Conservation (phyloP, 2,888 invertebrate species). For the Microdon myrmicae region DNA sequence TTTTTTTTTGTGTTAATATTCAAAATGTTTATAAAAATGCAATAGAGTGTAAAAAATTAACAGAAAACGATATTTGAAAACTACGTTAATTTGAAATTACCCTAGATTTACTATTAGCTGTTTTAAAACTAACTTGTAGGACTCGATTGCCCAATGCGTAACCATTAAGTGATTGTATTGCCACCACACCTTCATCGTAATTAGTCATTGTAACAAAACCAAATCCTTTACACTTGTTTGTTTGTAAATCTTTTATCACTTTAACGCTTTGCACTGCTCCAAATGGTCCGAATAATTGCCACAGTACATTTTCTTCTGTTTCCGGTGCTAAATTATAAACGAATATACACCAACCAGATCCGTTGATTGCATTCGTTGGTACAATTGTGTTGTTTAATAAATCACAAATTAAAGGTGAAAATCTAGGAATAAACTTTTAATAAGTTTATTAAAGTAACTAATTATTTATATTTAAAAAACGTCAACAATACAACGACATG, state of each 20-base stretch:
- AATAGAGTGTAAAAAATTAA: background rate
- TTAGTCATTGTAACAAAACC: conserved; percentile 95
- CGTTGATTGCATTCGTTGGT: conserved; percentile 82
- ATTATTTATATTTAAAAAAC: no score
- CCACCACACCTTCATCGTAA: conserved; percentile 91
- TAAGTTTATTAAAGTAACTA: no score
- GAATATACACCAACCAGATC: conserved; percentile 78
- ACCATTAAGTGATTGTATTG: no score
- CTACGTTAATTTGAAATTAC: conserved; percentile 28
- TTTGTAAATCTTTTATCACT: conserved; percentile 90
- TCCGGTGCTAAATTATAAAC: no score
- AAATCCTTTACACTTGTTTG: conserved; percentile 94
- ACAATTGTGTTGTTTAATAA: conserved; percentile 77
- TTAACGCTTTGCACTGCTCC: conserved; percentile 94
- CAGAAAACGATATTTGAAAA: background rate
- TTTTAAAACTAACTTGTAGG: conserved; percentile 92
- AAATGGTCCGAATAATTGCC: conserved; percentile 94
- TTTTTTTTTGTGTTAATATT: conserved; percentile 2
- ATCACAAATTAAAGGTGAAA: conserved; percentile 84
- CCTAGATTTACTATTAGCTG: conserved; percentile 78
- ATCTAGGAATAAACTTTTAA: conserved; percentile 68
- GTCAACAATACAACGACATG: no score
- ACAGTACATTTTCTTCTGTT: conserved; percentile 89
- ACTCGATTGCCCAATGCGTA: no score
- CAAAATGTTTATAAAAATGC: no score